phyloP scores from a whole-genome alignment of 2,888 invertebrate genomes.

The Leptothorax acervorum region DNA sequence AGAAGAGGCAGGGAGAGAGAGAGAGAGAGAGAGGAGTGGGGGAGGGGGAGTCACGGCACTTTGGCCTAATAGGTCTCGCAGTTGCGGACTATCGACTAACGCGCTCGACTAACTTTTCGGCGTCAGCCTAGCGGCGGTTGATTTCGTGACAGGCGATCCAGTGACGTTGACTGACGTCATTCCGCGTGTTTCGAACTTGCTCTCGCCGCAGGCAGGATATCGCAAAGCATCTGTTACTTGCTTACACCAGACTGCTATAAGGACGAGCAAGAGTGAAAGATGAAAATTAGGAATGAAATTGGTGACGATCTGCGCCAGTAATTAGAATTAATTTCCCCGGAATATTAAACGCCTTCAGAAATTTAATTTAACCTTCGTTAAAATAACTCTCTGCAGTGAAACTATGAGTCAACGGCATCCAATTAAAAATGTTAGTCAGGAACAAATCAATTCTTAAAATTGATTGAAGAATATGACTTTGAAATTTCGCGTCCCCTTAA shows the following conservation, averaged over 20 bases:
- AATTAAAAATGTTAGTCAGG: background rate
- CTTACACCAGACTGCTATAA: background rate
- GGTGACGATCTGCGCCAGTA: background rate
- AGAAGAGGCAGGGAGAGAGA: background rate
- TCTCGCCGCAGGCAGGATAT: slow-evolving; percentile 31
- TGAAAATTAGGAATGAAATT: slow-evolving; percentile 14
- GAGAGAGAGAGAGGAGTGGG: background rate
- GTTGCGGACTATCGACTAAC: slow-evolving; percentile 66
- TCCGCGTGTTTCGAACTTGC: slow-evolving; percentile 39
- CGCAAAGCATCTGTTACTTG: slow-evolving; percentile 47
- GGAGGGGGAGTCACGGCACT: slow-evolving; percentile 59
- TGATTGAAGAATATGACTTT: background rate
- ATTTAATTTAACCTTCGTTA: background rate
- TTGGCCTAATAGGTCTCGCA: slow-evolving; percentile 68
- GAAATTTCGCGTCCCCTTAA: background rate
- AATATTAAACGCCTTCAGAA: background rate
- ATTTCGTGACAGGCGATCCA: slow-evolving; percentile 42
- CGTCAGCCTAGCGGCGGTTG: slow-evolving; percentile 46
- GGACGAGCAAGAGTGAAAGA: slow-evolving; percentile 6
- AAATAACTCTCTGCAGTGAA: background rate
- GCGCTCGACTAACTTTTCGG: slow-evolving; percentile 60
- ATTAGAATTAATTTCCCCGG: background rate
- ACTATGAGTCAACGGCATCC: background rate
- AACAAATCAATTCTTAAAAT: background rate
- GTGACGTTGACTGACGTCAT: slow-evolving; percentile 47